These are phyloP conservation scores for Donacobius atricapilla DNA, from an alignment of 2,113 vertebrate species.

Conservation along the genomic window DNA sequence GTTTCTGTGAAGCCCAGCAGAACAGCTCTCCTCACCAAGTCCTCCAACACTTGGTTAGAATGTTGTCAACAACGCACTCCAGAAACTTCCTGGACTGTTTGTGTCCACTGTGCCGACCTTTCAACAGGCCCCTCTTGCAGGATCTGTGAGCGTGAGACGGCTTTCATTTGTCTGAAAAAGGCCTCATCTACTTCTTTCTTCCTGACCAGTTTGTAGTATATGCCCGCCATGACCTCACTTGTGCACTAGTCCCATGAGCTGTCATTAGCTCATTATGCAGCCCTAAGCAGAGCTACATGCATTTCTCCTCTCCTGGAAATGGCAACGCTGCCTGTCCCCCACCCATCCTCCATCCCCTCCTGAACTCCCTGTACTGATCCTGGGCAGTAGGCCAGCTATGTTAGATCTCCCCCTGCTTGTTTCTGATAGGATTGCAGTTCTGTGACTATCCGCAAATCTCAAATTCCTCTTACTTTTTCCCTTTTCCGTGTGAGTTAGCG, in stretches of 20 bases:
- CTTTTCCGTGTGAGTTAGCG: not conserved
- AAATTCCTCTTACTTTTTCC: not conserved
- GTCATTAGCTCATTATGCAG: not conserved
- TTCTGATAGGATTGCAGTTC: not conserved
- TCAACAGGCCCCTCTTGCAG: not conserved
- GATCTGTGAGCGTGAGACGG: not conserved
- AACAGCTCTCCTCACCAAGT: not conserved
- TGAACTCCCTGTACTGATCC: rapidly evolving
- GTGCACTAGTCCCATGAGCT: not conserved
- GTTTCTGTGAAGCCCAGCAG: not conserved
- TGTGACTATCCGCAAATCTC: not conserved
- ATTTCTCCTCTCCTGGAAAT: not conserved
- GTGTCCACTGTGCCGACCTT: not conserved
- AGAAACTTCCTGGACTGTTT: not conserved
- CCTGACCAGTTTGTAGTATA: not conserved
- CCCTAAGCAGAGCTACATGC: not conserved
- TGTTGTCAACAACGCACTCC: not conserved
- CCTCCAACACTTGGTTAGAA: not conserved
- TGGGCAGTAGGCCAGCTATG: not conserved
- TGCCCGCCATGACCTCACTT: not conserved
- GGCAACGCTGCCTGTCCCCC: rapidly evolving
- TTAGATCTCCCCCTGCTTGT: not conserved
- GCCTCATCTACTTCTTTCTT: not conserved
- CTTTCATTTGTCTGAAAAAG: not conserved
- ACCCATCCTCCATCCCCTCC: not conserved